Base-by-base conservation (phyloP, 2,113 vertebrate species). In the Perca flavescens region DNA sequence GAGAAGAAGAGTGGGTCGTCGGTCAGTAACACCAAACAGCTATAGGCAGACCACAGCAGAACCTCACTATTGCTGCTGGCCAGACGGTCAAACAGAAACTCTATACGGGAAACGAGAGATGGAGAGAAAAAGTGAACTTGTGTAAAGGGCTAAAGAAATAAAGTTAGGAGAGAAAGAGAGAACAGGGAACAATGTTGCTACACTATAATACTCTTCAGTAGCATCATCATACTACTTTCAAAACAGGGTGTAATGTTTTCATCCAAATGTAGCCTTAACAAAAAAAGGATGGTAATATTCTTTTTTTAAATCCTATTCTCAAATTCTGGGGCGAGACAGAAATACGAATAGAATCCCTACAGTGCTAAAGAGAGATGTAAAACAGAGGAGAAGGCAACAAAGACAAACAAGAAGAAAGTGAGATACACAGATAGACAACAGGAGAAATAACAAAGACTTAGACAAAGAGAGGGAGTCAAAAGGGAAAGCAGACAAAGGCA, bases 1-100 rank as follows among this genome's bases (percentile, higher is more conserved):
- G 97, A 96, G 92, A 98, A 99, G 94, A 99, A 98, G 75, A 96
- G 95, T 0, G 93, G 93, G 50, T 99, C 97, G 79, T 98, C 95
- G 3, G 95, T 96, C 68, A 99, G 93, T 22, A 98, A 94, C 5
- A 97, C 89, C 91, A 99, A 88, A 85, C 97, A 97, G 86, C 89
- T 96, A 88, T 97, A 99, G 84, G 96, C 88, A 5, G 96, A 96
- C 97, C 97, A 98, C 91, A 97, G 88, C 36, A 99, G 93, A 67
- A 94, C 88, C 82, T 99, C 97, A 34, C 85, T 96, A 69, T 86
- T 95, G 70, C 95, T 94, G 19, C 82, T 76, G 63, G 89, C 86
- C 72, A 94, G 80, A 43, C 89, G 84, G 58, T 94, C 93, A 76
- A 93, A 93, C 43, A 95, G 85, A 79, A 95, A 95, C 86, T 90